Evolutionary conservation across 2,888 invertebrate genomes (phyloP), one percentile per base, ranked within the genome.

Genomic region (Idaea straminata): DNA sequence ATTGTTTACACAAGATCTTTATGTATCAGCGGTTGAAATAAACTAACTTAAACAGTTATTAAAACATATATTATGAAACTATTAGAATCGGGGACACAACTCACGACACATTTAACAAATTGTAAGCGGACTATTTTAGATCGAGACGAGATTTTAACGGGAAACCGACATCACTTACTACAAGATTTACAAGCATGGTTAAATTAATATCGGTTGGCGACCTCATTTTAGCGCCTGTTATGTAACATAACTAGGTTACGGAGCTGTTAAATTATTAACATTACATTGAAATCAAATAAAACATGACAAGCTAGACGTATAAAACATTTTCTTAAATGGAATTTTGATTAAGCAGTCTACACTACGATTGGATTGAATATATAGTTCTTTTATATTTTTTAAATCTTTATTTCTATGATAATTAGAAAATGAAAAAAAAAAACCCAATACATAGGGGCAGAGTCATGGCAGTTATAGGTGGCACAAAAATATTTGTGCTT

Each of bases 101-200:
- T 59, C 59, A 15, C 59, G 59, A 59, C 59, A 25, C 59, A 34
- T 25, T 59, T 59, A 59, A 59, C 59, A 59, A 59, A 59, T 59
- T 59, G 59, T 59, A 34, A 25, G 25, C 34, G 13, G 5, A 59
- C 59, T 59, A 59, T 59, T 59, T 59, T 59, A 59, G 59, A 25
- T 3, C 6, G 25, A 34, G 59, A 59, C 59, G 59, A 15, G 25
- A 59, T 16, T 59, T 59, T 59, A 59, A 59, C 59, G 13, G 16
- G 34, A 59, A 59, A 34, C 34, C 34, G 59, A 34, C 34, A 59
- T 59, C 34, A 25, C 25, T 47, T 47, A 38, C 38, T 6, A 36
- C 10, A 10, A 47, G 47, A 47, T 47, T 47, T 47, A 47, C 47
- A 47, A 47, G 47, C 47, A 13, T 13, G 47, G 47, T 47, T 47